A percentile compares a stretch with the other conserved stretches of the same genome.
Conservation (phyloP, 2,113 vertebrate species). For the Panthera uncia region DNA sequence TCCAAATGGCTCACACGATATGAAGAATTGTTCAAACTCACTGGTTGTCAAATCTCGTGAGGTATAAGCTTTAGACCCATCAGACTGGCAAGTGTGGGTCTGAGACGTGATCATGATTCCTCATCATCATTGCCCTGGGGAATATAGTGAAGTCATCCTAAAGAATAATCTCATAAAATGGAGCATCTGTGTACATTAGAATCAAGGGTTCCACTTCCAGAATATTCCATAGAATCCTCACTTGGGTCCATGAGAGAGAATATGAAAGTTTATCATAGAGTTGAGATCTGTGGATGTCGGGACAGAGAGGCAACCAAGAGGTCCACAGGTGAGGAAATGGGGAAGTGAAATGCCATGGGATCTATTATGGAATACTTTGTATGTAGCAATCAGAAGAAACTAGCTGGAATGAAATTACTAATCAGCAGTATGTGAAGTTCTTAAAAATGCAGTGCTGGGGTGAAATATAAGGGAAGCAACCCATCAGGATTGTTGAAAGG, state of each 20-base stretch:
- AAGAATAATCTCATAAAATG: neutral
- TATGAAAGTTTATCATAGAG: too few species aligned
- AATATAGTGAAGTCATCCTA: neutral
- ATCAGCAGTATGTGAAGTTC: neutral
- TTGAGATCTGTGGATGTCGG: neutral
- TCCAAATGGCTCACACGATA: neutral
- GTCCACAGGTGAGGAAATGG: neutral
- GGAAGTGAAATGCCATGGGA: neutral
- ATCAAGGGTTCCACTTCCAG: neutral
- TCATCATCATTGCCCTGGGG: neutral
- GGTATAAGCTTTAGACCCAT: neutral
- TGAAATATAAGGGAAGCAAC: neutral
- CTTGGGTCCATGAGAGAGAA: neutral
- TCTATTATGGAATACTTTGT: too few species aligned
- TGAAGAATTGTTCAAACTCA: neutral
- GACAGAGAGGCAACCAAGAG: neutral
- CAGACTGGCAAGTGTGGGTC: neutral
- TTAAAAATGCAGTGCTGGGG: neutral
- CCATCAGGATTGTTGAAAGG: neutral
- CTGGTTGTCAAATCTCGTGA: neutral
- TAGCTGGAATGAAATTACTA: neutral
- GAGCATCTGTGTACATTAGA: neutral
- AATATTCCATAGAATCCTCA: neutral
- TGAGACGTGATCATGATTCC: fast-evolving
- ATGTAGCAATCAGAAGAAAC: neutral